Conservation (phyloP, 2,888 invertebrate genomes). For the Drosophila barbarae region DNA sequence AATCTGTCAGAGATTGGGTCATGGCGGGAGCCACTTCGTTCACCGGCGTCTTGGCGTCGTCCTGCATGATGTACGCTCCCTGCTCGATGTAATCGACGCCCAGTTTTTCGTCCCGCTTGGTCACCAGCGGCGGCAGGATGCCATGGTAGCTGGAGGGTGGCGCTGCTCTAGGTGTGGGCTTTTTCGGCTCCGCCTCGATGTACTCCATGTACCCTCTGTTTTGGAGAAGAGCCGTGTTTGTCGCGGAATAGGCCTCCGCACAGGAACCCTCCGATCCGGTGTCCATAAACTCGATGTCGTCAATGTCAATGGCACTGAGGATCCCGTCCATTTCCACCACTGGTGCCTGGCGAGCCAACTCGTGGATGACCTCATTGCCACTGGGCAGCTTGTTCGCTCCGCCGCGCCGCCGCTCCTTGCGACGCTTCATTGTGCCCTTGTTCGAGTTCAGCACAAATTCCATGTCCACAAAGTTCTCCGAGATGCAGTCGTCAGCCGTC, state of each 20-base stretch:
- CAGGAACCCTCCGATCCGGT: slow-evolving; percentile 90
- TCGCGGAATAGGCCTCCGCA: slow-evolving; percentile 83
- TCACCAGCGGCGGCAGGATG: slow-evolving; percentile 42
- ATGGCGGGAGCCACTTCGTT: slow-evolving; percentile 77
- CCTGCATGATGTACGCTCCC: slow-evolving; percentile 78
- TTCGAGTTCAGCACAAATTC: slow-evolving; percentile 83
- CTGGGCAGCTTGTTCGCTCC: slow-evolving; percentile 77
- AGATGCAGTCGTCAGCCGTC: slow-evolving; percentile 89
- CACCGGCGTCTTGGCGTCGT: slow-evolving; percentile 79
- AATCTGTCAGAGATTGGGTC: slow-evolving; percentile 74
- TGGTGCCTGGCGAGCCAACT: slow-evolving; percentile 68
- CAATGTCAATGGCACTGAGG: slow-evolving; percentile 82
- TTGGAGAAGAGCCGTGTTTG: slow-evolving; percentile 81
- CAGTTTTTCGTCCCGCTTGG: slow-evolving; percentile 79
- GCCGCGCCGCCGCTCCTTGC: slow-evolving; percentile 71
- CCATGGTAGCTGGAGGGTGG: slow-evolving; percentile 4
- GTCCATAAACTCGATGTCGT: slow-evolving; percentile 92
- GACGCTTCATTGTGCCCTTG: slow-evolving; percentile 78
- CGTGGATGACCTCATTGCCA: slow-evolving; percentile 60
- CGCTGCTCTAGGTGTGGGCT: slow-evolving; percentile 17
- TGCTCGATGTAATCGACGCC: slow-evolving; percentile 83
- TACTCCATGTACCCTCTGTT: slow-evolving; percentile 86
- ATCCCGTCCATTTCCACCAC: slow-evolving; percentile 79
- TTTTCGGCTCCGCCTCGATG: slow-evolving; percentile 78
- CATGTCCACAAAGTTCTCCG: slow-evolving; percentile 87